Evolutionary conservation across 1,140 invertebrate species (phyloP).

Genomic region (Drosophila seguyi): DNA sequence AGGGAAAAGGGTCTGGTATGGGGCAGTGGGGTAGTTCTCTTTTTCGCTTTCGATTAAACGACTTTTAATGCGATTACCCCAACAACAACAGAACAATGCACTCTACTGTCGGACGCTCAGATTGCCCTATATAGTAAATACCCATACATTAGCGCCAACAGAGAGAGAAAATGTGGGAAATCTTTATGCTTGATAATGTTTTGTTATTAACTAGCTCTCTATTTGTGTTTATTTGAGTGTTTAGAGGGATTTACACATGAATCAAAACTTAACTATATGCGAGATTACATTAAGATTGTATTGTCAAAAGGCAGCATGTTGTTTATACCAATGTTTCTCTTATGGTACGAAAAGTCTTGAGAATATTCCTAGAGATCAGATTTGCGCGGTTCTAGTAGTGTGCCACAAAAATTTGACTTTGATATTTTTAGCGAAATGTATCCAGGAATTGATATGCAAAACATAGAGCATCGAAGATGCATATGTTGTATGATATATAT

Average conservation of each 20-base stretch:
- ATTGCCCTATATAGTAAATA: constrained; percentile 59
- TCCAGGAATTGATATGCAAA: background rate
- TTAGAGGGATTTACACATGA: background rate
- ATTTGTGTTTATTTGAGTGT: background rate
- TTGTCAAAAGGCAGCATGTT: background rate
- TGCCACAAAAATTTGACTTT: background rate
- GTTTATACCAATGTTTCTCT: background rate
- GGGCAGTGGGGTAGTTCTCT: constrained; percentile 31
- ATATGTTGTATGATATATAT: too few relatives aligned
- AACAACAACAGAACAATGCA: constrained; percentile 70
- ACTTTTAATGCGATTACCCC: constrained; percentile 81
- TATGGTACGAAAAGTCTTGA: background rate
- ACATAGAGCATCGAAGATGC: background rate
- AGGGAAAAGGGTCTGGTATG: background rate
- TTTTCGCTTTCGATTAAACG: constrained; percentile 80
- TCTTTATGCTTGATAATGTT: background rate
- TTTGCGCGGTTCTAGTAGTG: background rate
- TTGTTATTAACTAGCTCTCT: background rate
- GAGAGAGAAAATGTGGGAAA: background rate
- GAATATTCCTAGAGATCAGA: too few relatives aligned
- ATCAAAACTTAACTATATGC: background rate
- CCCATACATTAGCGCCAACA: background rate
- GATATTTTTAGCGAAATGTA: background rate
- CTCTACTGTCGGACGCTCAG: constrained; percentile 59
- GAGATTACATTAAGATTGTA: background rate